phyloP scores from a whole-genome alignment of 2,888 invertebrate species.

The Heliconius charithonia region DNA sequence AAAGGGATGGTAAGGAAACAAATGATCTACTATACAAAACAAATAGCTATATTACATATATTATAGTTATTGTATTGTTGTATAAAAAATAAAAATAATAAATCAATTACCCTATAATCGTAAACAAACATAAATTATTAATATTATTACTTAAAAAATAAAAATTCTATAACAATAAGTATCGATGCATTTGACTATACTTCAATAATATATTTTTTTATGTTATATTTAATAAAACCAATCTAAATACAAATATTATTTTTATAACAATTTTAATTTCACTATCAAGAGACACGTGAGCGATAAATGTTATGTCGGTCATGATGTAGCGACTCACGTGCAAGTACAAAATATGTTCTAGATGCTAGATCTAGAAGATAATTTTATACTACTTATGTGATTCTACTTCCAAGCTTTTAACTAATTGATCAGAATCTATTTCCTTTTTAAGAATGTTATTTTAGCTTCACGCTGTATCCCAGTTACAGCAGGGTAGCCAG shows the following conservation, averaged over 20 bases:
- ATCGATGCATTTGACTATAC: background rate
- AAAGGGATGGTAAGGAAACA: constrained; percentile 33
- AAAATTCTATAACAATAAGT: background rate
- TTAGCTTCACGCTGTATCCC: background rate
- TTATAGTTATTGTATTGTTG: constrained; percentile 3
- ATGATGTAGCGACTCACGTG: constrained; percentile 45
- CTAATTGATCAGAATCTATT: background rate
- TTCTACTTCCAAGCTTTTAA: background rate
- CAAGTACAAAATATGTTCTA: constrained; percentile 30
- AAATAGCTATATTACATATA: background rate
- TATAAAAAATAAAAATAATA: background rate
- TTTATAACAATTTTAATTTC: background rate
- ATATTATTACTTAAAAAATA: background rate
- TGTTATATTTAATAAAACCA: background rate
- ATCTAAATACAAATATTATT: too few species aligned
- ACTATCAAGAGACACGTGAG: constrained; percentile 44
- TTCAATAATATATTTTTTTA: background rate
- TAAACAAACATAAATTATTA: background rate
- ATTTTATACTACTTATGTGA: background rate
- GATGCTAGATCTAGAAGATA: constrained; percentile 11
- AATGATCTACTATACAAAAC: constrained; percentile 17
- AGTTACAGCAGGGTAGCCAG: background rate
- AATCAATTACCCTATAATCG: background rate
- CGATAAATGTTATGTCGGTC: constrained; percentile 49
- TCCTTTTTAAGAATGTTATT: background rate